Conservation (phyloP, 1,140 invertebrate genomes). For the Ylistrum balloti region DNA sequence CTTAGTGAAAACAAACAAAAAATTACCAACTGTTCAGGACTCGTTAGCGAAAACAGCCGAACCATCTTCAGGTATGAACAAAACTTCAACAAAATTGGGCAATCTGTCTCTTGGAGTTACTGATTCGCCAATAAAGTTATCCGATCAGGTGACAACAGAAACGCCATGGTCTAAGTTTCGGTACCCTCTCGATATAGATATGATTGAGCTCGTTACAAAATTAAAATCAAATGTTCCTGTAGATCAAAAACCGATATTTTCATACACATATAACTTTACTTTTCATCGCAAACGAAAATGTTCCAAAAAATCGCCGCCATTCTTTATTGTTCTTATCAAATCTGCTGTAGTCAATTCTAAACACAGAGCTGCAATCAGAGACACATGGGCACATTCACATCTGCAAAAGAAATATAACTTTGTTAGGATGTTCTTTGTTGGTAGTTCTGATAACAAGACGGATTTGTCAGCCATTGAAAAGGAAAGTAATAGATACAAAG, state of each 20-base stretch:
- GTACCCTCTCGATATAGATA: background rate
- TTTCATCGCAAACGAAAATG: background rate
- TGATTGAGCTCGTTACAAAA: background rate
- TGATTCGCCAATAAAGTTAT: background rate
- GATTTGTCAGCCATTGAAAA: background rate
- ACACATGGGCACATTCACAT: background rate
- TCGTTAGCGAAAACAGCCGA: background rate
- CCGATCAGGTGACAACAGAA: background rate
- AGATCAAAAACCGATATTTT: background rate
- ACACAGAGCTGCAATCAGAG: background rate
- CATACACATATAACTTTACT: background rate
- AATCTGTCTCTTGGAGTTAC: background rate
- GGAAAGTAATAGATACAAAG: background rate
- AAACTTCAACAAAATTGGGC: background rate
- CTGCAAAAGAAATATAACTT: constrained; percentile 20
- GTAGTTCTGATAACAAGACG: background rate
- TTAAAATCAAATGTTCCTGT: background rate
- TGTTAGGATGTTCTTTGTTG: background rate
- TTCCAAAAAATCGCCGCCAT: background rate
- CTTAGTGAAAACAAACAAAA: no score
- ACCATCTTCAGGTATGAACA: background rate
- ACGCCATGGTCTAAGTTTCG: background rate
- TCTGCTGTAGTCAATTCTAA: background rate
- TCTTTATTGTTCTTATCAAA: constrained; percentile 27
- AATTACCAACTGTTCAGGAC: no score